Evolutionary conservation across 1,140 invertebrate species (phyloP).

Genomic region (Drosophila melanica): DNA sequence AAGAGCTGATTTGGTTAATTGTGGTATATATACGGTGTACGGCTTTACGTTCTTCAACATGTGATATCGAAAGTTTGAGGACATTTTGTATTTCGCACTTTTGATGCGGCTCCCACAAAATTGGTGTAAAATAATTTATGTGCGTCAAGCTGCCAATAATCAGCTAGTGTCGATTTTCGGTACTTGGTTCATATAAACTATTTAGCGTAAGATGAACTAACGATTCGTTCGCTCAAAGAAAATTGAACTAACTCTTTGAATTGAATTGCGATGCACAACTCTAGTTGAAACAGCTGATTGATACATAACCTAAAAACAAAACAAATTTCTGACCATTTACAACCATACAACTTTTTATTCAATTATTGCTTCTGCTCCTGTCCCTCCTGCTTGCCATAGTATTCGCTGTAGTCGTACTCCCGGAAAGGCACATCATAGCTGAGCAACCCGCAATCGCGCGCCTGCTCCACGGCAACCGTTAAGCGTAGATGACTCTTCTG

Average conservation of each 20-base stretch:
- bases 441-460: conserved; percentile 91
- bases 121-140: neutral
- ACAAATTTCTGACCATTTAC: conserved; percentile 19
- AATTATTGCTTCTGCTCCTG: conserved; percentile 27
- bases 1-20: conserved; percentile 70
- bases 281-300: conserved; percentile 33
- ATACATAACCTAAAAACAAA: conserved; percentile 17
- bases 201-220: too few relatives aligned
- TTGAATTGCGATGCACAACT: neutral
- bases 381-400: conserved; percentile 84
- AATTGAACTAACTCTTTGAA: neutral
- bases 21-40: conserved; percentile 59
- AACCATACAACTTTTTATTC: conserved; percentile 27
- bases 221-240: too few relatives aligned
- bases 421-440: conserved; percentile 92
- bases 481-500: conserved; percentile 91
- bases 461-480: conserved; percentile 89
- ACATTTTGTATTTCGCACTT: conserved; percentile 40
- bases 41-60: conserved; percentile 61
- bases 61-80: conserved; percentile 63
- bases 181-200: too few relatives aligned
- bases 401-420: conserved; percentile 92
- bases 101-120: neutral
- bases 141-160: too few relatives aligned
- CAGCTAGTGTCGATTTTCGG: too few relatives aligned